These are phyloP conservation scores for Chrysina gloriosa DNA, from an alignment of 2,888 invertebrate genomes.

Conservation along the genomic window DNA sequence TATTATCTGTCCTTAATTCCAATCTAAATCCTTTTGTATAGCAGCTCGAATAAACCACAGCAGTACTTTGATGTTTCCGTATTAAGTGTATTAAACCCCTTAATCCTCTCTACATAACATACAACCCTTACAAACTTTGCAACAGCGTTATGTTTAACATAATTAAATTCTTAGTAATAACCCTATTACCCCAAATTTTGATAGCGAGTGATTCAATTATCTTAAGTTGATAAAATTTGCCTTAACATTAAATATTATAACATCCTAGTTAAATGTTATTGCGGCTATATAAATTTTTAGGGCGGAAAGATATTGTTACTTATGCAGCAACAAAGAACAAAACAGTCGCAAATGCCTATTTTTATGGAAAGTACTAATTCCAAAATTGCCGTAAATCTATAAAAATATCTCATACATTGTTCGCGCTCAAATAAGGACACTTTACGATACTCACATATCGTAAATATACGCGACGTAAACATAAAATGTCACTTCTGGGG, in stretches of 20 bases:
- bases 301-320: neutral
- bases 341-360: conserved; percentile 13
- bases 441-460: conserved; percentile 27
- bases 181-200: too few relatives aligned
- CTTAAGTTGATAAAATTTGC: too few relatives aligned
- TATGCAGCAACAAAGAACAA: neutral
- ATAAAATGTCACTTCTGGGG: conserved; percentile 44
- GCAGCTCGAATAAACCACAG: too few relatives aligned
- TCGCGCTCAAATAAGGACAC: conserved; percentile 7
- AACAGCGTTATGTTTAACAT: too few relatives aligned
- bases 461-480: conserved; percentile 38
- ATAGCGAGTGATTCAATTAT: too few relatives aligned
- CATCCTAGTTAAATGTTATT: neutral
- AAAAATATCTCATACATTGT: conserved; percentile 31
- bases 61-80: too few relatives aligned
- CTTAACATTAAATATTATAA: neutral
- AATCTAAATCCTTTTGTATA: too few relatives aligned
- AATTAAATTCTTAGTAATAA: too few relatives aligned
- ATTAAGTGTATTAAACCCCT: too few relatives aligned
- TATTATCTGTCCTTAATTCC: too few relatives aligned
- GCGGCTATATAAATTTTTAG: neutral
- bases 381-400: conserved; percentile 25
- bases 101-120: too few relatives aligned
- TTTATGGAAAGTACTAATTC: conserved; percentile 17
- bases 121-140: too few relatives aligned